These are phyloP conservation scores for Colletes gigas DNA, from an alignment of 1,140 invertebrate species.

Conservation along the genomic window DNA sequence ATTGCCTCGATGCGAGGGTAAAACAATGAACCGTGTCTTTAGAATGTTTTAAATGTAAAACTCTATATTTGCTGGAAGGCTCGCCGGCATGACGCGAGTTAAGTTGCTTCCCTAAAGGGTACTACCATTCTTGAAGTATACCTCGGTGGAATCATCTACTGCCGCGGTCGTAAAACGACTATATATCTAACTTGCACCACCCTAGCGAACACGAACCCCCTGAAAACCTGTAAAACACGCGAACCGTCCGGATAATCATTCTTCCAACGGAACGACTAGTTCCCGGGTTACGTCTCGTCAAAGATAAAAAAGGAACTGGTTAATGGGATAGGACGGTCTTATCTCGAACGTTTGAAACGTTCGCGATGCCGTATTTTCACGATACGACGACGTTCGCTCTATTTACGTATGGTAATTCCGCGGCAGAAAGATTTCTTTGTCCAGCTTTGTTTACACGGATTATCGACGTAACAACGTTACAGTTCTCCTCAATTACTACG, in stretches of 20 bases:
- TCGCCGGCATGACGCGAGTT: constrained; percentile 11
- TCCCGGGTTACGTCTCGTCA: constrained; percentile 55
- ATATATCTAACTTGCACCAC: constrained; percentile 51
- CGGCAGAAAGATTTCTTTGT: neutral
- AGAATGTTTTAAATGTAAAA: constrained; percentile 36
- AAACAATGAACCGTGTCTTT: constrained; percentile 16
- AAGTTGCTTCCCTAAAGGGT: constrained; percentile 55
- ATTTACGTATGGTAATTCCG: constrained; percentile 33
- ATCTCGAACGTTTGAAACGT: constrained; percentile 35
- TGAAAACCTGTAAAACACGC: constrained; percentile 68
- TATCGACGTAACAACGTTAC: neutral
- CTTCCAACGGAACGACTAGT: constrained; percentile 58
- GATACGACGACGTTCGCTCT: constrained; percentile 5
- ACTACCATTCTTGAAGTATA: constrained; percentile 43
- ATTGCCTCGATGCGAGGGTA: neutral
- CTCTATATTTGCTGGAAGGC: constrained; percentile 21
- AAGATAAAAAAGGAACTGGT: constrained; percentile 58
- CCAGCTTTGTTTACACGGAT: constrained; percentile 4
- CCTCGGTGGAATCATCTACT: constrained; percentile 44
- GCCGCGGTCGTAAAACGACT: constrained; percentile 54
- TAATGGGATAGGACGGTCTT: constrained; percentile 53
- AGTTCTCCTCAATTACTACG: neutral
- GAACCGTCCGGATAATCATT: constrained; percentile 61
- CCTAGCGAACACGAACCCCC: constrained; percentile 51
- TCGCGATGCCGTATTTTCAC: constrained; percentile 24